Evolutionary conservation across 2,888 invertebrate species (phyloP), one percentile per base, ranked within the genome.

Genomic region (Phengaris alcon): DNA sequence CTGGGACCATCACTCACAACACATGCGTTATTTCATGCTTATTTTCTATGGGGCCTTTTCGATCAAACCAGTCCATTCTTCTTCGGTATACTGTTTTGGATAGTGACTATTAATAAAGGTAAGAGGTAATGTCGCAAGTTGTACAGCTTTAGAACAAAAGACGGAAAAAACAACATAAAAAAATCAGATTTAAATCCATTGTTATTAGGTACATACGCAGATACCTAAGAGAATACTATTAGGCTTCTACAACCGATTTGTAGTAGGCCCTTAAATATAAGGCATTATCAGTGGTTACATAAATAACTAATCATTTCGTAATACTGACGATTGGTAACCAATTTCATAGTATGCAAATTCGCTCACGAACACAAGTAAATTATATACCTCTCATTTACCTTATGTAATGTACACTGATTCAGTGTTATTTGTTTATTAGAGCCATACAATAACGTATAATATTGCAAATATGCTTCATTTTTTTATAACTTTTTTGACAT

Each of bases 291-390:
- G 6, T 35, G 48, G n/a, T 72, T 72, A 72, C 35, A 44, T 72
- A 54, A 72, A 72, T 12, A 35, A 72, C 52, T 54, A 72, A 72
- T 72, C 22, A 72, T 72, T 72, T 54, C 72, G 44, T 35, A 12
- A 54, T 22, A 13, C 51, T 72, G 54, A 52, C 72, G 35, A 72
- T 54, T 72, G 72, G 72, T 54, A 72, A 72, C 15, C 72, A 72
- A 72, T 72, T 72, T 70, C 22, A 59, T 57, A 70, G 75, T 72
- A 75, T 75, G 70, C 51, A 75, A 75, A 75, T 75, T 70, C 70
- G 55, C 75, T 75, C 75, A 75, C 75, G 75, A 75, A 46, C 69
- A 44, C 69, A 8, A 22, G 75, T 72, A 54, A 52, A 72, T 73
- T 57, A 57, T 73, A 46, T 57, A 70, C 44, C 52, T n/a, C 44